Evolutionary conservation across 1,140 invertebrate genomes (phyloP), one percentile per base, ranked within the genome.

Genomic region (Drosophila serrata): DNA sequence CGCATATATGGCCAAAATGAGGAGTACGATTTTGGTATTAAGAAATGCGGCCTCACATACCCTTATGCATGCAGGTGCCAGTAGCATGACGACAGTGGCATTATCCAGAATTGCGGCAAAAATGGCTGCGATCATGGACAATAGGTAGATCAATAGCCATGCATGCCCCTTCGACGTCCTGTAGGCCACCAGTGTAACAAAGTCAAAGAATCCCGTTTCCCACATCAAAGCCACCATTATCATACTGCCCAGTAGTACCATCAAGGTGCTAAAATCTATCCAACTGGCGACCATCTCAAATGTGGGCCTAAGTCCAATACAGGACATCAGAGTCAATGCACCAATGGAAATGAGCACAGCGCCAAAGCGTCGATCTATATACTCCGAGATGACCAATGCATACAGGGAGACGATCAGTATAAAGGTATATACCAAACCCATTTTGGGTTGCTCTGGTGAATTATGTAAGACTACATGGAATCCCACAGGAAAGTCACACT

Each of bases 201-300:
- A 98, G 92, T 98, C 97, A 84, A 98, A 98, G 75, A 98, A 93
- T 7, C 97, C 97, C 4, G 97, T 97, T 87, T 98, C 97, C 6
- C 96, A 95, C 4, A 98, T 93, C 43, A 98, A 95, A 0, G 95
- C 95, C 0, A 98, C 97, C 6, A 98, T 92, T 1, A 97, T 94
- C 97, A 98, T 98, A 97, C 98, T 98, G 9, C 96, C 96, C 91
- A 98, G 97, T 0, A 98, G 93, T 37, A 98, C 92, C 46, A 97
- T 93, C 13, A 98, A 78, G 0, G 97, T 97, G 75, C 98, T 97
- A 40, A 96, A 94, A 68, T 98, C 97, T 19, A 98, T 95, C 97
- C 97, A 98, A 1, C 95, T 95, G 1, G 97, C 94, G 43, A 98
- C 93, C 80, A 95, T 95, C 0, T 92, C 81, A 63, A 97, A 94